Conservation (phyloP, 2,888 invertebrate species). For the Xestobium rufovillosum region DNA sequence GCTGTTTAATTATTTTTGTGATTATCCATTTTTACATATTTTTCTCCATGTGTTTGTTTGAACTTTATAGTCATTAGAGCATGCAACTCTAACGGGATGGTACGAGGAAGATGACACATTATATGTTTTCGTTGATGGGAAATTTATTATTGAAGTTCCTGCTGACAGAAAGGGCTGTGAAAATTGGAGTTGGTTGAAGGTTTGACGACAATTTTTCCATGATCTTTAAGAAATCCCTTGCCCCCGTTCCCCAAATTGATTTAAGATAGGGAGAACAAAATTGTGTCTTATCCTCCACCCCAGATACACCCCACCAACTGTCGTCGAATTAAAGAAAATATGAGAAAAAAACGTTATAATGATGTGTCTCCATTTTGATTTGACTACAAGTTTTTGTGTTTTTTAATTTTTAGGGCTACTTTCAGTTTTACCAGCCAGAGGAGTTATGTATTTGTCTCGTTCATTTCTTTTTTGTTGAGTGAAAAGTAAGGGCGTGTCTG, state of each 20-base stretch:
- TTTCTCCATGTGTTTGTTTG: conserved; percentile 23
- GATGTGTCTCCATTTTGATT: conserved; percentile 37
- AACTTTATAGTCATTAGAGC: conserved; percentile 48
- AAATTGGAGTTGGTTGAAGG: conserved; percentile 65
- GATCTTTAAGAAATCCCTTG: conserved; percentile 6
- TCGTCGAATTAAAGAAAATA: conserved; percentile 5
- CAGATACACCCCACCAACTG: conserved; percentile 9
- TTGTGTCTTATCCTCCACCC: conserved; percentile 8
- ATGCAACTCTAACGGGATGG: conserved; percentile 36
- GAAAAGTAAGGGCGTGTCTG: conserved; percentile 22
- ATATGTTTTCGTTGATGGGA: conserved; percentile 55
- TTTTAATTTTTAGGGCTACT: too few relatives aligned
- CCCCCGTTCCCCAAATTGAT: background rate
- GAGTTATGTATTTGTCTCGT: too few relatives aligned
- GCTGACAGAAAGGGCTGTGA: conserved; percentile 54
- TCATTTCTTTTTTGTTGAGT: too few relatives aligned
- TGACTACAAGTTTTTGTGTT: conserved; percentile 19
- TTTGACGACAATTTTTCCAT: conserved; percentile 40
- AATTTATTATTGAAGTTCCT: conserved; percentile 57
- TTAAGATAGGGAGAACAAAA: background rate
- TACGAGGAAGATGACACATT: conserved; percentile 49
- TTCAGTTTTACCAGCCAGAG: conserved; percentile 3
- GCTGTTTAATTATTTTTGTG: conserved; percentile 16
- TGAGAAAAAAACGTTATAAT: conserved; percentile 28
- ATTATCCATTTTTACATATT: conserved; percentile 16